Conservation (phyloP, 2,888 invertebrate genomes). For the Ommatoiulus sabulosus region DNA sequence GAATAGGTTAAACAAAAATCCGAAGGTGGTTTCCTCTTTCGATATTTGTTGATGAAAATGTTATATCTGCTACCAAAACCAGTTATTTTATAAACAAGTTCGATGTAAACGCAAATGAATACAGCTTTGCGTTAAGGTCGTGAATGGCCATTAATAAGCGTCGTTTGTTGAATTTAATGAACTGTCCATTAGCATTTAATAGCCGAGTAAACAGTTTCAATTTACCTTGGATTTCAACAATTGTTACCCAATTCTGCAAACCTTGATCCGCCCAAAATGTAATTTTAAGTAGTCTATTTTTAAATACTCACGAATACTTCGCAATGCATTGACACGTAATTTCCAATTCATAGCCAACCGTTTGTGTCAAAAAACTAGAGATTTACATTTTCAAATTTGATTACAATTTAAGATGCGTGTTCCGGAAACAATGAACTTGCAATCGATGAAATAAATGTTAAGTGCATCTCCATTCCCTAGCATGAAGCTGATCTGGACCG, state of each 20-base stretch:
- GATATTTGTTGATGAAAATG: not conserved
- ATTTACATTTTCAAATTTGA: not conserved
- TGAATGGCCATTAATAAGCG: not conserved
- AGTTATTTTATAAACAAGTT: constrained; percentile 22
- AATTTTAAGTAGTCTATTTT: not conserved
- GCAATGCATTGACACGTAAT: not conserved
- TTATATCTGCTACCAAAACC: not conserved
- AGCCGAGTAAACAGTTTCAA: not conserved
- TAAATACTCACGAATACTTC: not conserved
- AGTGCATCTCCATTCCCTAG: not conserved
- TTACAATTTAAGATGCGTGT: not conserved
- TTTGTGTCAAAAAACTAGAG: not conserved
- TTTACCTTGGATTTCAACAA: not conserved
- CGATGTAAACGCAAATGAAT: not conserved
- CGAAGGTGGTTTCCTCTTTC: not conserved
- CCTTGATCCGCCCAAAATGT: not conserved
- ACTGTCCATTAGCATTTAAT: not conserved
- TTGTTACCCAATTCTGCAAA: not conserved
- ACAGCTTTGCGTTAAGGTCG: not conserved
- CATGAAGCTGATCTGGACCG: not conserved
- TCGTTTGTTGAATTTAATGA: not conserved
- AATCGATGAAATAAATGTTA: not conserved
- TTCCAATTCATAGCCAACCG: not conserved
- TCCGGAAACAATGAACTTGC: not conserved
- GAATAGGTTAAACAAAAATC: not conserved